Conservation (phyloP, 2,113 vertebrate genomes). For the Perca fluviatilis region DNA sequence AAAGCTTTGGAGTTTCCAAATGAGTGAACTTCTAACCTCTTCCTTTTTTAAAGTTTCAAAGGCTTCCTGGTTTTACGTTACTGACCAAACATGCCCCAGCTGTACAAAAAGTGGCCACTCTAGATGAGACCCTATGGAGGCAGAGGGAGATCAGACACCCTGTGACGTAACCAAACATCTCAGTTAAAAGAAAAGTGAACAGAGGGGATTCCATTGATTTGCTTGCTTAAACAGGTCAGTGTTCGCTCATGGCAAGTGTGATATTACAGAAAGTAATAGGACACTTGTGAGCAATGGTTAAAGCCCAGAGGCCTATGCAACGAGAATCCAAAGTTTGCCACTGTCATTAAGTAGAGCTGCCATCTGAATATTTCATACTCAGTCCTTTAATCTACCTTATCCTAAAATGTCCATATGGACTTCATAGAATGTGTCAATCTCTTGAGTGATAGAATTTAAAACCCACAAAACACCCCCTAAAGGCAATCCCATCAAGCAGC, state of each 20-base stretch:
- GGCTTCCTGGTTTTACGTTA: conserved; percentile 87
- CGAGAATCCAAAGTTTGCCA: conserved; percentile 50
- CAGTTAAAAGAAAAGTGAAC: conserved; percentile 65
- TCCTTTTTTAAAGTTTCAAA: conserved; percentile 84
- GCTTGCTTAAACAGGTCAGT: conserved; percentile 72
- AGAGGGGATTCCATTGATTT: conserved; percentile 72
- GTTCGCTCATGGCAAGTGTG: conserved; percentile 67
- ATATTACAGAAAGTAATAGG: conserved; percentile 67
- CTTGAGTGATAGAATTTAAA: conserved; percentile 50
- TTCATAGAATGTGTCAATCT: conserved; percentile 54
- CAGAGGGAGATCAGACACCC: conserved; percentile 73
- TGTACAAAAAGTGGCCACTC: conserved; percentile 78
- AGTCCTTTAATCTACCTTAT: conserved; percentile 43
- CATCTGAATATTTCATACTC: conserved; percentile 55
- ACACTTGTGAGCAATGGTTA: conserved; percentile 41
- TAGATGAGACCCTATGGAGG: conserved; percentile 66
- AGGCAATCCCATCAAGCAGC: conserved; percentile 58
- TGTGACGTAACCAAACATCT: conserved; percentile 78
- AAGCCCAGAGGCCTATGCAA: conserved; percentile 41
- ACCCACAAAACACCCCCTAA: conserved; percentile 54
- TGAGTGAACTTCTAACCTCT: conserved; percentile 81
- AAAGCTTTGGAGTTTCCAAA: conserved; percentile 75
- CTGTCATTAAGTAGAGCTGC: conserved; percentile 24
- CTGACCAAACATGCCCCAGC: conserved; percentile 81
- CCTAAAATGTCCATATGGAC: conserved; percentile 43